Percentiles rank a stretch among this genome's conserved stretches.
phyloP scores from a whole-genome alignment of 2,797 vertebrate genomes.

The Tapera naevia region DNA sequence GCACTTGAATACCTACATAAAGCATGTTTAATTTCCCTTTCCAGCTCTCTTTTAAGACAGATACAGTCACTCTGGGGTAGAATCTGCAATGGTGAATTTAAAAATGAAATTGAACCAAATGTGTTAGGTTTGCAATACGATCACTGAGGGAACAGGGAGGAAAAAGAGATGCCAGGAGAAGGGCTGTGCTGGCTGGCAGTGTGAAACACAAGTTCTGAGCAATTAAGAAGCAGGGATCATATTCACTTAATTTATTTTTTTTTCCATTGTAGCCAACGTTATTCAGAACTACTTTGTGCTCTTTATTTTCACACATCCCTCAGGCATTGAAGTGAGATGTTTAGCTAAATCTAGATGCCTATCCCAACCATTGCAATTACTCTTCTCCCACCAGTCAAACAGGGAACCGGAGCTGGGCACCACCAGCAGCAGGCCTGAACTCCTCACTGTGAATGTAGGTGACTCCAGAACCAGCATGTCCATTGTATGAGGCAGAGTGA shows the following conservation, averaged over 20 bases:
- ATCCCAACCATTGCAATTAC: neutral
- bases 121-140: conserved; percentile 39
- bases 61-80: conserved; percentile 10
- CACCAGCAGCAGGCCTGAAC: neutral
- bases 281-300: neutral
- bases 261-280: neutral
- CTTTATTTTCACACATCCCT: neutral
- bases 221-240: neutral
- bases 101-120: conserved; percentile 37
- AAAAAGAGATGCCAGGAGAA: conserved; percentile 45
- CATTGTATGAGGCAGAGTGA: neutral
- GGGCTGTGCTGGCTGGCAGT: neutral
- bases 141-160: conserved; percentile 30
- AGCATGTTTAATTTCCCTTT: neutral
- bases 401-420: neutral
- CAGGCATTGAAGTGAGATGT: neutral
- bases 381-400: neutral
- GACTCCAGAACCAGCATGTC: neutral
- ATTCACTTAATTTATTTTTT: neutral
- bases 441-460: neutral
- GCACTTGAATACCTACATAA: neutral
- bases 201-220: conserved; percentile 11
- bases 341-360: neutral
- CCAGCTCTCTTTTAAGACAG: neutral
- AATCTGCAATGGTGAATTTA: conserved; percentile 18